Evolutionary conservation across 2,888 invertebrate species (phyloP), one percentile per base, ranked within the genome.

Genomic region (Drosophila colorata): DNA sequence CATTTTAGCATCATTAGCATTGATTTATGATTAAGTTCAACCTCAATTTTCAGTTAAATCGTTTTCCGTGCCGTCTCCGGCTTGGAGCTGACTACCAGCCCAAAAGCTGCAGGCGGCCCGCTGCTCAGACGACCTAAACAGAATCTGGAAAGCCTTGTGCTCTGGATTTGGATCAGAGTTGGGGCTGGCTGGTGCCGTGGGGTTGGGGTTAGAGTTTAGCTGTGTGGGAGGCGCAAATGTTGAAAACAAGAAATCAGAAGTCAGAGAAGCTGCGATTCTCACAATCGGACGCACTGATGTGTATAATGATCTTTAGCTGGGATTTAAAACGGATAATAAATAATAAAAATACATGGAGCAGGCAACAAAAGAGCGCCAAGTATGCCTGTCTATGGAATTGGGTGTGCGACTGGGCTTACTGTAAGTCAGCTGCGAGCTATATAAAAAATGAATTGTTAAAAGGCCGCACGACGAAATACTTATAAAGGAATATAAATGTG

Each of bases 11-110:
- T 91, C 91, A 91, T 91, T 91, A 91, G 91, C 89, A 89, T 90
- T 91, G 91, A 91, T 91, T 91, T 91, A 91, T 91, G 91, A 90
- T 90, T 88, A 88, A 88, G 90, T 91, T 88, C 87, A 88, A 89
- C 89, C 91, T 90, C 90, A 91, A 90, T 91, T 90, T 91, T 89
- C 89, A 88, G 88, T 86, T 90, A 89, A 89, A 89, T 89, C 89
- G 87, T 87, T 88, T 89, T 86, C 85, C 77, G 71, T 74, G 79
- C 75, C 72, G 47, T 41, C 60, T 76, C 58, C 43, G 46, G 46
- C 55, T 60, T 38, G 57, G 52, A 57, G 59, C 52, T 59, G 38
- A n/a, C 37, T 52, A 13, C 41, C 51, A 41, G 38, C 11, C 46
- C 38, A 35, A 47, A 49, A 37, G 18, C 40, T 61, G 48, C 40